Percentiles rank a stretch among this genome's conserved stretches.
Conservation (phyloP, 2,113 vertebrate species). For the Tachycineta bicolor region DNA sequence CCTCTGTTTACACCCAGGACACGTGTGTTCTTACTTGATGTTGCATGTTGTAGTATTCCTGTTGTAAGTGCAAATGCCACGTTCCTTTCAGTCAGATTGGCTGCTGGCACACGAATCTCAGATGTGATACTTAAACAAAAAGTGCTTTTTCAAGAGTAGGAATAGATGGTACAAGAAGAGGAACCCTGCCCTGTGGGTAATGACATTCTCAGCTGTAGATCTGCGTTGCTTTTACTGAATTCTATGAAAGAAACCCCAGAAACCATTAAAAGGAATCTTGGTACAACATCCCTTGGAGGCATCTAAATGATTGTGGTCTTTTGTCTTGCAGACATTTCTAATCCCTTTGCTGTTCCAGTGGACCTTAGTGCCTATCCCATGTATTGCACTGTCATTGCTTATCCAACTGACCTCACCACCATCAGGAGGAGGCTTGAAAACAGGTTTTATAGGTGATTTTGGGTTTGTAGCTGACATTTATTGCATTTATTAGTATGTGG, state of each 20-base stretch:
- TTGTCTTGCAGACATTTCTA: slow-evolving; percentile 87
- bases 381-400: slow-evolving; percentile 96
- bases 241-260: background rate
- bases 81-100: background rate
- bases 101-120: background rate
- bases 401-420: slow-evolving; percentile 93
- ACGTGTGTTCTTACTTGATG: background rate
- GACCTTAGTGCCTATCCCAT: slow-evolving; percentile 93
- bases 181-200: background rate
- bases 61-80: background rate
- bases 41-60: background rate
- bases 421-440: slow-evolving; percentile 92
- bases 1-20: background rate
- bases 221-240: background rate
- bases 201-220: background rate
- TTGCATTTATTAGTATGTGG: background rate
- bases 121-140: background rate
- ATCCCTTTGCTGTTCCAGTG: slow-evolving; percentile 90
- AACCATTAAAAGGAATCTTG: background rate
- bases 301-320: background rate
- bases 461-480: background rate
- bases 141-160: background rate
- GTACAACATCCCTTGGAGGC: background rate
- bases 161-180: background rate
- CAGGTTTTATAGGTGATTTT: slow-evolving; percentile 89